Base-by-base conservation (phyloP, 1,140 invertebrate genomes). In the Eurosta solidaginis region DNA sequence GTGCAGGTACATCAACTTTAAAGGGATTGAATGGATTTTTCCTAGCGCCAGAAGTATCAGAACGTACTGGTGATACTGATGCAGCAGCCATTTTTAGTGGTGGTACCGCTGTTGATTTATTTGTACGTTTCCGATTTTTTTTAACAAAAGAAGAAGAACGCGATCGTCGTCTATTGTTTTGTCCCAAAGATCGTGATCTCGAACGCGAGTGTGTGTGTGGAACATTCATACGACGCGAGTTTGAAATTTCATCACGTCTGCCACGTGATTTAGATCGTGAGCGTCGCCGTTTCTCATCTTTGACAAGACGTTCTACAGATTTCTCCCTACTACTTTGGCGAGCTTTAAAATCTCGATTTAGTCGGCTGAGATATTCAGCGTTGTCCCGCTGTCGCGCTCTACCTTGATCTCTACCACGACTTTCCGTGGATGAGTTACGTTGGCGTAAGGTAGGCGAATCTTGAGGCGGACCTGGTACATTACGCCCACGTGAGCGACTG, bases 401-500 rank as follows among this genome's bases (percentile, higher is more conserved):
- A 20, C 42, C 45, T 68, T 40, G 33, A 5, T 42, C 59, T 3
- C 59, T 1, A n/a, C 59, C 40, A 1, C 33, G 33, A 40, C 59
- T 68, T 40, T 68, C 33, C n/a, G 59, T n/a, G 10, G 33, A 40
- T 7, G 59, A 40, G 40, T 68, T 68, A 12, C 33, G 36, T 5
- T 33, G 59, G 3, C 40, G n/a, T n/a, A n/a, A n/a, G n/a, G n/a
- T n/a, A n/a, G n/a, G 59, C 20, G 59, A 40, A 17, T 29, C 40
- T 42, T 20, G 33, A 3, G 33, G 59, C 33, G 54, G n/a, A n/a
- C 54, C 52, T 5, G 4, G 25, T 59, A 17, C 40, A 25, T 25
- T 27, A 49, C 74, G 47, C 52, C 86, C 85, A 6, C 63, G 74
- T 9, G 85, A 86, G 12, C 85, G 83, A 68, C 85, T 81, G 2